phyloP scores from a whole-genome alignment of 2,113 vertebrate genomes.

The Sigmodon hispidus region DNA sequence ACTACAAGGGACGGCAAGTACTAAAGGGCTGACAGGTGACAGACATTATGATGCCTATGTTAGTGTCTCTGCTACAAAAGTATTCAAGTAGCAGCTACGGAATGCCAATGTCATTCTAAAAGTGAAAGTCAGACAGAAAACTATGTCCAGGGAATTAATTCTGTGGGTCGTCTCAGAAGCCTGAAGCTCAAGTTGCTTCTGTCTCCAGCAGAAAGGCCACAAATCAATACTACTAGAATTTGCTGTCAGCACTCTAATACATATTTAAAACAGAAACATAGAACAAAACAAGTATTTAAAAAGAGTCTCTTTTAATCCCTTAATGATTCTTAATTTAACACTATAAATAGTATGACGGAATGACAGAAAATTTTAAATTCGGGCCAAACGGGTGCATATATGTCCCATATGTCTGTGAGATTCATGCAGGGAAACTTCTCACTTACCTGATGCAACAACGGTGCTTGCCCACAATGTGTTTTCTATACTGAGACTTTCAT shows the following conservation, averaged over 20 bases:
- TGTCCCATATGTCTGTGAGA: neutral
- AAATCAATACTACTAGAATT: constrained; percentile 87
- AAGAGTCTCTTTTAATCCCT: neutral
- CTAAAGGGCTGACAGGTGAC: neutral
- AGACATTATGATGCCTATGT: neutral
- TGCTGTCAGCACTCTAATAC: constrained; percentile 81
- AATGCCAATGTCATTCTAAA: constrained; percentile 79
- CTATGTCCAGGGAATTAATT: constrained; percentile 76
- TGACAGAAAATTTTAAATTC: neutral
- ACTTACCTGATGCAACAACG: constrained; percentile 95
- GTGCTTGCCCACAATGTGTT: constrained; percentile 98
- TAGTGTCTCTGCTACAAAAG: no score
- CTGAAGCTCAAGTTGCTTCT: constrained; percentile 86
- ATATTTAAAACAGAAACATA: constrained; percentile 83
- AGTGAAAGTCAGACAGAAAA: constrained; percentile 86
- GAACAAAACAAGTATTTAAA: constrained; percentile 81
- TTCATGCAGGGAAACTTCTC: neutral
- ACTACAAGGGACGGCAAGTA: no score
- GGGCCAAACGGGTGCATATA: neutral
- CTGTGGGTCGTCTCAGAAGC: constrained; percentile 84
- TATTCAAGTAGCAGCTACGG: neutral
- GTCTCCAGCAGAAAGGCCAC: constrained; percentile 86
- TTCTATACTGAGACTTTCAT: constrained; percentile 97
- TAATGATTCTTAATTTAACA: neutral
- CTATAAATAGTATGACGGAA: neutral